Base-by-base conservation (phyloP, 1,140 invertebrate genomes). In the Choristoneura fumiferana region DNA sequence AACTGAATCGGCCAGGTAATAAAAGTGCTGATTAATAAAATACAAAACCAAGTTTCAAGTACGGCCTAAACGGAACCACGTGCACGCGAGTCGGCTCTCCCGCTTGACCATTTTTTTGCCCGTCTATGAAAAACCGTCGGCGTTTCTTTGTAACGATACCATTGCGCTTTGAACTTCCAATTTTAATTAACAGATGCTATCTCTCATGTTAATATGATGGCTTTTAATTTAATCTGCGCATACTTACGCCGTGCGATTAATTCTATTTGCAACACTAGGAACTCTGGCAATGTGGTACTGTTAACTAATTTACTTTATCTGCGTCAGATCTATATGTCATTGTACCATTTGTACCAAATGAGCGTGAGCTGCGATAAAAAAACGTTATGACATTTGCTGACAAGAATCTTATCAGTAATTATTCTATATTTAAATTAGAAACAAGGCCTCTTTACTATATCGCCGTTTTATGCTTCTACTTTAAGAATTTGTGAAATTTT, bases 401-500 rank as follows among this genome's bases (percentile, higher is more conserved):
- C 2, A 3, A 3, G 2, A 29, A 29, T 29, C 22, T 29, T 29
- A 29, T 29, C 22, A 6, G 22, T 6, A 6, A 3, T 29, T 29
- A 29, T 29, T 2, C 22, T 29, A 29, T 29, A 29, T 29, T 29
- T 29, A 29, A 29, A 29, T 29, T 29, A 29, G 22, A 29, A 29
- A 29, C n/a, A 29, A 29, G 22, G 22, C 22, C 22, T 29, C 22
- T 29, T 29, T 29, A 29, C 22, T 29, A 6, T 38, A 4, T 10
- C 2, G 37, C 4, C 9, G 37, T 9, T 10, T 10, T 38, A 9
- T 8, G 13, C 9, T 4, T 38, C 9, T 38, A 29, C 6, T 29
- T 29, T 29, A 29, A 29, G 57, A 34, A 49, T 63, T n/a, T 58
- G 56, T 33, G 22, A 15, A 52, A 55, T 58, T 60, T 65, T 62